Evolutionary conservation across 2,888 invertebrate species (phyloP), one percentile per base, ranked within the genome.

Genomic region (Prosapia bicincta): DNA sequence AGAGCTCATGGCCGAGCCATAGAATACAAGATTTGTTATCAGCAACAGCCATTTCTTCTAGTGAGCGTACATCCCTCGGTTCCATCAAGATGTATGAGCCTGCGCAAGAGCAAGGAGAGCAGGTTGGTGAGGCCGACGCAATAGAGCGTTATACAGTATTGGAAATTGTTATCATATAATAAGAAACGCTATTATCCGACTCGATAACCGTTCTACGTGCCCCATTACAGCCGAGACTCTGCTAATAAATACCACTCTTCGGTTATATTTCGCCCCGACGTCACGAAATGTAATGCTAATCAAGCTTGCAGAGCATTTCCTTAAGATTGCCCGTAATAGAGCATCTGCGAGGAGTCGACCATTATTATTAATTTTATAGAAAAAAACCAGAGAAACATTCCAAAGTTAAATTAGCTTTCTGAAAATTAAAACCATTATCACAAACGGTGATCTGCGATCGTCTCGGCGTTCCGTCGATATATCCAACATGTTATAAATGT

Each of bases 341-440:
- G 20, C 54, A 54, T 54, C 54, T 9, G 54, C 54, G 54, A 54
- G 54, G 54, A 15, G 6, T 54, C 20, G 20, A 54, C 30, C 24
- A 67, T 74, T 26, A 54, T 74, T 69, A 74, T 74, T 74, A 74
- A 74, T 74, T 74, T 69, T 74, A 54, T n/a, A 67, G 26, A 74
- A 74, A 71, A 74, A 74, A 66, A 38, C 54, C 74, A 43, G 69
- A 69, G 67, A 66, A 72, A 26, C 67, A 72, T 72, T 72, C 38
- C 72, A 25, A 74, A 74, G 69, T 74, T 54, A 74, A 74, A 74
- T 74, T 74, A 74, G 69, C 13, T 26, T 38, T 54, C 20, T 38
- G 74, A 69, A 74, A 74, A 74, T 74, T 74, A 74, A 74, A 74
- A 74, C 74, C 69, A 74, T 74, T 74, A 74, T 74, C 74, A 69